A percentile compares a stretch with the other conserved stretches of the same genome.
Evolutionary conservation across 2,888 invertebrate genomes (phyloP).

Genomic region (Horisme vitalbata): DNA sequence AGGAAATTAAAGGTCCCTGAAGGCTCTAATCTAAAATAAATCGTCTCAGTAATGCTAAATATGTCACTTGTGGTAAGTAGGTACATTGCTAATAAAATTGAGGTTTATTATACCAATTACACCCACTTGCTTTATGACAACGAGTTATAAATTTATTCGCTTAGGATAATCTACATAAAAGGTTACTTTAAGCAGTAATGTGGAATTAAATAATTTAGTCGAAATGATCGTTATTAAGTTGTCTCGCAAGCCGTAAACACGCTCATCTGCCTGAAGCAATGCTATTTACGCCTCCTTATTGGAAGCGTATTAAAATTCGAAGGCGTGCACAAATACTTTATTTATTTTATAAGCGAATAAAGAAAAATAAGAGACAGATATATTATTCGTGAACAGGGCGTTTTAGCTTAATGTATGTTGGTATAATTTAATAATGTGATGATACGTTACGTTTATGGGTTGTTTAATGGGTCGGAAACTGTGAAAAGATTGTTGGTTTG

Average conservation of each 20-base stretch:
- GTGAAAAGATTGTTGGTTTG: slow-evolving; percentile 63
- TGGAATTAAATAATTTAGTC: slow-evolving; percentile 23
- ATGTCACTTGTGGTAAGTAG: slow-evolving; percentile 5
- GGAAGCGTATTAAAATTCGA: slow-evolving; percentile 21
- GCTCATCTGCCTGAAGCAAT: slow-evolving; percentile 28
- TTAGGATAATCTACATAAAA: slow-evolving; percentile 20
- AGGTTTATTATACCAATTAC: slow-evolving; percentile 27
- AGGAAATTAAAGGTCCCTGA: too few species aligned
- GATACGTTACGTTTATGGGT: slow-evolving; percentile 56
- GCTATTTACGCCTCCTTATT: slow-evolving; percentile 28
- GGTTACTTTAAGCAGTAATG: slow-evolving; percentile 11
- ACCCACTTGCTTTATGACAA: slow-evolving; percentile 19
- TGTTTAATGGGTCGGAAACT: slow-evolving; percentile 70
- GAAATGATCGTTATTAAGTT: slow-evolving; percentile 34
- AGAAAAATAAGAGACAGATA: slow-evolving; percentile 9
- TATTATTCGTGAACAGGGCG: slow-evolving; percentile 1
- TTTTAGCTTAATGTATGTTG: slow-evolving; percentile 20
- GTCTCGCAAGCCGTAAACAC: slow-evolving; percentile 24
- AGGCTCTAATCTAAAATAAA: not conserved
- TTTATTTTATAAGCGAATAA: slow-evolving; percentile 13
- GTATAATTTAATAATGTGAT: slow-evolving; percentile 48
- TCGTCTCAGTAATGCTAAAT: slow-evolving; percentile 13
- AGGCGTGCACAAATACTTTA: slow-evolving; percentile 19
- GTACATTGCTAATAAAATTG: slow-evolving; percentile 16
- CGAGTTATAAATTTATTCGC: slow-evolving; percentile 19